Evolutionary conservation across 2,113 vertebrate genomes (phyloP).

Genomic region (Coryphaenoides rupestris): DNA sequence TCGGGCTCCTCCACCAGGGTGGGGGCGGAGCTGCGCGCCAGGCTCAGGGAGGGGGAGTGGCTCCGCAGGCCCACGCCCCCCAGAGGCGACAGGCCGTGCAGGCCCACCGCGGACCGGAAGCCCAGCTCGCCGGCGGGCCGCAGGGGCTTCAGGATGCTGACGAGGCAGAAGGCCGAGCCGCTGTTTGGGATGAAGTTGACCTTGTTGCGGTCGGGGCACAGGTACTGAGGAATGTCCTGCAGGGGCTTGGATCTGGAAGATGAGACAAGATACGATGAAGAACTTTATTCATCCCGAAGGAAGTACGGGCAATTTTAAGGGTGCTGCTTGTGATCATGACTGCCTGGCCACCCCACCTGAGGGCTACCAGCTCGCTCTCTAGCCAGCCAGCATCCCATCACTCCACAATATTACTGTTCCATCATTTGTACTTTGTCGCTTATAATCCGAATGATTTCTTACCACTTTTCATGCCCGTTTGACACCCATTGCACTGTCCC

Average conservation of each 20-base stretch:
- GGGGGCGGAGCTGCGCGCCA: slow-evolving; percentile 81
- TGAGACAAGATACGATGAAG: no score
- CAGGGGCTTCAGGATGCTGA: slow-evolving; percentile 97
- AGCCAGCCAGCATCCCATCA: no score
- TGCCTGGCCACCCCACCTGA: no score
- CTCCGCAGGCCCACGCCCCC: slow-evolving; percentile 75
- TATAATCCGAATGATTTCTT: no score
- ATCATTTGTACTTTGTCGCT: no score
- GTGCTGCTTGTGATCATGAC: no score
- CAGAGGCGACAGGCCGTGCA: slow-evolving; percentile 84
- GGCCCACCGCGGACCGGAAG: slow-evolving; percentile 75
- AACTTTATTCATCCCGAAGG: no score
- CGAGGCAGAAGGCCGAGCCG: slow-evolving; percentile 98
- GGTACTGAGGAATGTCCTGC: slow-evolving; percentile 92
- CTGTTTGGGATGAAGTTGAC: slow-evolving; percentile 99
- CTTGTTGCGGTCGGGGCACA: slow-evolving; percentile 99
- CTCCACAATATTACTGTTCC: no score
- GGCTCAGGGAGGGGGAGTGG: slow-evolving; percentile 78
- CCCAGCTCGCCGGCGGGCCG: slow-evolving; percentile 89
- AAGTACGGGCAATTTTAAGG: no score
- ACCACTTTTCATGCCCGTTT: no score
- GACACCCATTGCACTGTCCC: no score
- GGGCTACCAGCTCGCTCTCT: no score
- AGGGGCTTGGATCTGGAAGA: slow-evolving; percentile 85
- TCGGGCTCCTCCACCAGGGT: slow-evolving; percentile 91